Evolutionary conservation across 2,113 vertebrate genomes (phyloP), one percentile per base, ranked within the genome.

Genomic region (Nasalis larvatus): DNA sequence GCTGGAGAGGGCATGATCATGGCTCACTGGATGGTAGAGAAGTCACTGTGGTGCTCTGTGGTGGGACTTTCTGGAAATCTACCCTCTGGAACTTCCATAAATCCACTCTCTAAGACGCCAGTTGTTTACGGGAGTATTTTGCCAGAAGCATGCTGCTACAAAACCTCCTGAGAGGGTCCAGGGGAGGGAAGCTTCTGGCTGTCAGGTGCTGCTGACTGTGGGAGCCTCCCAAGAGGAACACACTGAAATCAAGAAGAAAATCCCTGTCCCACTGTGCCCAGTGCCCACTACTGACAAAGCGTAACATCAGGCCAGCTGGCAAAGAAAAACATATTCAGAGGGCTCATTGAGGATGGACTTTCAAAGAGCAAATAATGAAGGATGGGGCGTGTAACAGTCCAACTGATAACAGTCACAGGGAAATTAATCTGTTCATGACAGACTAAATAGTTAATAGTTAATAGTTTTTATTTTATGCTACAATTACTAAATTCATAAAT

Each of bases 401-500:
- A 76, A 32, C 1, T 54, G 42, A 49, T 47, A 77, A 63, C 3
- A 76, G 73, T 76, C 42, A 85, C 42, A 45, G 37, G 3, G 30
- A 88, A 77, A 86, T 92, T 54, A 83, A 30, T 83, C 35, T 91
- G 37, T 80, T 73, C 47, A 83, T 45, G 17, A 49, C 27, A 49
- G 47, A 49, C 47, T 49, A 49, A 49, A 49, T 14, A 49, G 76
- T 45, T 83, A 49, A 94, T 71, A 76, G 11, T 32, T 93, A 49
- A 94, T 71, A 76, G 11, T 27, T 93, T 86, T 63, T 32, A 91
- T 84, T 90, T 91, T 30, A 91, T 87, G 23, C 13, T 58, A 4
- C 91, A 91, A 80, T 80, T 78, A 82, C 37, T 66, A 82, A 92
- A 82, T 92, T 95, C 52, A 78, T 66, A 73, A 90, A 52, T 37